A percentile compares a stretch with the other conserved stretches of the same genome.
phyloP scores from a whole-genome alignment of 2,888 invertebrate species.

The Margaritifera margaritifera region DNA sequence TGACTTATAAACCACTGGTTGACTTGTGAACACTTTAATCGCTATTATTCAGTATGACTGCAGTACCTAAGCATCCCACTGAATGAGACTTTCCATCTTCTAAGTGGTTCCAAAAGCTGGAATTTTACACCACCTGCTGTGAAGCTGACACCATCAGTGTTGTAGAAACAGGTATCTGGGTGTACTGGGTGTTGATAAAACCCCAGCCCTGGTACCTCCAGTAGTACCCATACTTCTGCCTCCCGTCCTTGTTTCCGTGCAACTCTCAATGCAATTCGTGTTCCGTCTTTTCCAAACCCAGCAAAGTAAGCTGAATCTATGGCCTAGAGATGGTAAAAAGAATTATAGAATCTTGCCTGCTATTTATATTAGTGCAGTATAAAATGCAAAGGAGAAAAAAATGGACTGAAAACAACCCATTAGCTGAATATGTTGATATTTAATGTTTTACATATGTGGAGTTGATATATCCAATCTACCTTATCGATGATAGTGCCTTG shows the following conservation, averaged over 20 bases:
- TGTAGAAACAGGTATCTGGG: conserved; percentile 75
- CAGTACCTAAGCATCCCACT: conserved; percentile 80
- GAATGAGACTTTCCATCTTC: conserved; percentile 79
- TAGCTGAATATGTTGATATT: not conserved
- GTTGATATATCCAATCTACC: too few relatives aligned
- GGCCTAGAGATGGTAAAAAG: conserved; percentile 61
- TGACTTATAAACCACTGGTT: too few relatives aligned
- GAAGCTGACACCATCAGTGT: conserved; percentile 60
- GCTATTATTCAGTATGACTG: not conserved
- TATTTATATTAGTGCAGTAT: conserved; percentile 1
- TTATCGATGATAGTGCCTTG: too few relatives aligned
- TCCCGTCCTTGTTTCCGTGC: conserved; percentile 75
- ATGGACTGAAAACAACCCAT: not conserved
- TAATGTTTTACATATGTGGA: too few relatives aligned
- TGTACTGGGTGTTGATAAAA: conserved; percentile 76
- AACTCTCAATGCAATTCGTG: conserved; percentile 76
- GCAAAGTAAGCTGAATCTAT: conserved; percentile 75
- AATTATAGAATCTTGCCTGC: too few relatives aligned
- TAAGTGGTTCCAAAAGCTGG: conserved; percentile 78
- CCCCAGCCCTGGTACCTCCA: conserved; percentile 73
- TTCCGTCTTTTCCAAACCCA: conserved; percentile 76
- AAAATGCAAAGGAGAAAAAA: conserved; percentile 1
- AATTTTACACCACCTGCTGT: conserved; percentile 76
- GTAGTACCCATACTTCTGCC: conserved; percentile 77
- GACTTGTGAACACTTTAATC: too few relatives aligned